Conservation (phyloP, 2,113 vertebrate species). For the Cheirogaleus medius region DNA sequence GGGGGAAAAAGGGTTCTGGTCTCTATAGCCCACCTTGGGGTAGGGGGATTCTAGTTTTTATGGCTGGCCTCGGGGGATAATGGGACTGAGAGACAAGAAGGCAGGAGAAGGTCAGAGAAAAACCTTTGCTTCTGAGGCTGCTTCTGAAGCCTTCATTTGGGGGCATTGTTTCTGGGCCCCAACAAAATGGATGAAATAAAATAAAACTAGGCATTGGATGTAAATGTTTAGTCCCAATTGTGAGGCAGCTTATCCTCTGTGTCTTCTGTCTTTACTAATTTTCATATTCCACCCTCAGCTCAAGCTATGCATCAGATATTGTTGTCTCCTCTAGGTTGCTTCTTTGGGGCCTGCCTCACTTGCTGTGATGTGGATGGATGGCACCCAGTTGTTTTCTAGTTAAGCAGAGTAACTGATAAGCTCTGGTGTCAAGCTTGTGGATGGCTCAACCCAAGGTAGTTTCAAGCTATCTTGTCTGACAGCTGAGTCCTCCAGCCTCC, state of each 20-base stretch:
- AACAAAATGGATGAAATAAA: not conserved
- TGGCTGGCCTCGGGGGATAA: too few species aligned
- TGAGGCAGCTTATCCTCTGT: not conserved
- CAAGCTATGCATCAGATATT: not conserved
- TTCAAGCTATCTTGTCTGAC: not conserved
- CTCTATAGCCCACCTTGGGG: too few species aligned
- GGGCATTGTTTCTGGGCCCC: too few species aligned
- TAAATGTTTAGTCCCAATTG: not conserved
- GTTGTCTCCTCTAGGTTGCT: not conserved
- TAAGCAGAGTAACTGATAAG: constrained; percentile 14
- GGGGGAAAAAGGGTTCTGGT: too few species aligned
- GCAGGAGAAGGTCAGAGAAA: too few species aligned
- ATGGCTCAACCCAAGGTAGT: not conserved
- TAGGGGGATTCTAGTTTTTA: too few species aligned
- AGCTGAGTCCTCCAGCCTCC: not conserved
- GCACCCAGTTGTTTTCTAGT: not conserved
- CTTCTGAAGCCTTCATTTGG: too few species aligned
- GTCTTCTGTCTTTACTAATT: not conserved
- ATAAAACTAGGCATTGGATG: not conserved
- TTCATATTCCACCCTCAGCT: not conserved
- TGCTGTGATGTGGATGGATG: not conserved
- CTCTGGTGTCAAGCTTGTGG: not conserved
- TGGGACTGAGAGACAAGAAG: too few species aligned
- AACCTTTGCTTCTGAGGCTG: too few species aligned
- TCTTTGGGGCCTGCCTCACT: not conserved